These are phyloP conservation scores for Peromyscus attwateri DNA, from an alignment of 2,797 vertebrate species.

Conservation along the genomic window DNA sequence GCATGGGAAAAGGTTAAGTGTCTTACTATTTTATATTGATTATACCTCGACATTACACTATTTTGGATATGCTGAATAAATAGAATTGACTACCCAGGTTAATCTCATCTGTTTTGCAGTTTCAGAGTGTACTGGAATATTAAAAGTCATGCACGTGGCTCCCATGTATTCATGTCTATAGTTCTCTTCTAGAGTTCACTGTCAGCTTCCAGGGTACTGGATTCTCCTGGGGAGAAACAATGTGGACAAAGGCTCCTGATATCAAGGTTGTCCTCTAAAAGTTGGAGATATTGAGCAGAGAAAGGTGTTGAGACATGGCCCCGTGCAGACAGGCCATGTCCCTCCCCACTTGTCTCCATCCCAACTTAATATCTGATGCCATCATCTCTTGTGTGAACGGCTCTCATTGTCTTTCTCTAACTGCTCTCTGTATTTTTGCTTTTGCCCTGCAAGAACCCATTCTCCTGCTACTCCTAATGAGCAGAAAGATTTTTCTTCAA, in stretches of 20 bases:
- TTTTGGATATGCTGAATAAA: slow-evolving; percentile 2
- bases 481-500: neutral
- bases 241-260: neutral
- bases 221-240: neutral
- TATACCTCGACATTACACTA: neutral
- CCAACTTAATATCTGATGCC: neutral
- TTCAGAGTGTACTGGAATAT: neutral
- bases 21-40: slow-evolving; percentile 13
- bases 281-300: neutral
- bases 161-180: neutral
- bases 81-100: neutral
- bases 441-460: neutral
- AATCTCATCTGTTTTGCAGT: neutral
- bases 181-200: neutral
- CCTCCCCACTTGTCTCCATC: neutral
- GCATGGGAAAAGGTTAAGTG: neutral
- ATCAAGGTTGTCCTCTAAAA: neutral
- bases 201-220: neutral
- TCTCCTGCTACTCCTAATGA: neutral
- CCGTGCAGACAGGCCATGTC: neutral
- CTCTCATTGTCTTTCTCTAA: neutral
- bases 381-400: neutral
- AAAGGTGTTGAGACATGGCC: neutral
- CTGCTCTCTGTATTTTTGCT: neutral
- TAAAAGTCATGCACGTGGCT: neutral